Percentiles rank a stretch among this genome's conserved stretches.
phyloP scores from a whole-genome alignment of 2,113 vertebrate genomes.

The Colius striatus region DNA sequence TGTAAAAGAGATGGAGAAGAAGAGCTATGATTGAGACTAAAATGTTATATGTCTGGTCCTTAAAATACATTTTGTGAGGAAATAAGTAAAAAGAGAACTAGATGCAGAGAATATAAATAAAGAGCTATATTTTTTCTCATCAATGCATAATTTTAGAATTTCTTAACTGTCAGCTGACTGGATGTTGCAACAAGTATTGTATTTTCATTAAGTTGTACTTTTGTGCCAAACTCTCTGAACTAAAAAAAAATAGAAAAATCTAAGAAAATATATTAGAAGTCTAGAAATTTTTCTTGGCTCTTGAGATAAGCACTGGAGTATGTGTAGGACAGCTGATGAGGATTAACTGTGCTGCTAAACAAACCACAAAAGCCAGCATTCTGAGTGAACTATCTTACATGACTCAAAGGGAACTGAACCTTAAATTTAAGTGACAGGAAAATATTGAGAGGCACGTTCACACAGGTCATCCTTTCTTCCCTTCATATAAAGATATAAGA shows the following conservation, averaged over 20 bases:
- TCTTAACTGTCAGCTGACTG: not conserved
- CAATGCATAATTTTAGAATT: not conserved
- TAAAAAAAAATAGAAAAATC: not conserved
- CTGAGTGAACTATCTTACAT: not conserved
- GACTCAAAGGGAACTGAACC: not conserved
- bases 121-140: not conserved
- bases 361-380: not conserved
- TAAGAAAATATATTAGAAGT: not conserved
- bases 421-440: not conserved
- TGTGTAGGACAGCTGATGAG: not conserved
- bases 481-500: not conserved
- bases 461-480: rapidly evolving
- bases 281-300: not conserved
- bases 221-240: not conserved
- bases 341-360: not conserved
- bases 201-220: not conserved
- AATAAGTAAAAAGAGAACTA: not conserved
- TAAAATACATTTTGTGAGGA: not conserved
- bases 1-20: not conserved
- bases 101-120: not conserved
- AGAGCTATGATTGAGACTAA: not conserved
- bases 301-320: not conserved
- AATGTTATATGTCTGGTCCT: not conserved
- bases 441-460: not conserved
- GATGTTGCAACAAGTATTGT: not conserved